Evolutionary conservation across 2,113 vertebrate genomes (phyloP), one percentile per base, ranked within the genome.

Genomic region (Potamarius usumacintae): DNA sequence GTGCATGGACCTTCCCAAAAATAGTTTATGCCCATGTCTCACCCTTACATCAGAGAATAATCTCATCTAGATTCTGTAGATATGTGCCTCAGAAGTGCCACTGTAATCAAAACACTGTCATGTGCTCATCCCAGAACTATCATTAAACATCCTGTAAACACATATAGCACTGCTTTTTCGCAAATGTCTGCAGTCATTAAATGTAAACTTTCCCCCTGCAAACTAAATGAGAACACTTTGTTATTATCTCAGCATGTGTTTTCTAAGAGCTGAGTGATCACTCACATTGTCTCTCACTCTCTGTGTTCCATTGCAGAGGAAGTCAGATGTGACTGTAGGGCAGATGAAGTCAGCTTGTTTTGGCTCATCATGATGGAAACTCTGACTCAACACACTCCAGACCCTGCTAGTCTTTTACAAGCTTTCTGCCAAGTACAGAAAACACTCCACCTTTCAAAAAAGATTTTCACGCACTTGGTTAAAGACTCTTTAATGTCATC

Each of bases 301-400:
- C 76, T 76, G 57, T 67, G 79, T 80, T 76, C 18, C 63, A 83
- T 79, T 85, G 86, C 71, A 76, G 74, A 87, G 71, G 72, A 58
- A 87, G 83, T 89, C 79, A 85, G 30, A 85, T 83, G 18, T 90
- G 71, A 83, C 89, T 90, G 65, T 72, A 58, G 86, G 89, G 86
- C 83, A 88, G 71, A 85, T 76, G 79, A 83, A 85, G 86, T 88
- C 60, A 79, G 77, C 85, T 82, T 85, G 83, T 90, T 90, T 81
- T 90, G 78, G 78, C 62, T 85, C 84, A 78, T 85, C 78, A 53
- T 62, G 81, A 89, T 17, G 50, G 48, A 48, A 79, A 52, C 52
- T 87, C 55, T 87, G 83, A 87, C 78, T 87, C 82, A 87, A 83
- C 88, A 80, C 76, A 83, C 78, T 71, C 80, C 83, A 81, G 76